Evolutionary conservation across 1,140 invertebrate genomes (phyloP).

Genomic region (Drosophila mojavensis): DNA sequence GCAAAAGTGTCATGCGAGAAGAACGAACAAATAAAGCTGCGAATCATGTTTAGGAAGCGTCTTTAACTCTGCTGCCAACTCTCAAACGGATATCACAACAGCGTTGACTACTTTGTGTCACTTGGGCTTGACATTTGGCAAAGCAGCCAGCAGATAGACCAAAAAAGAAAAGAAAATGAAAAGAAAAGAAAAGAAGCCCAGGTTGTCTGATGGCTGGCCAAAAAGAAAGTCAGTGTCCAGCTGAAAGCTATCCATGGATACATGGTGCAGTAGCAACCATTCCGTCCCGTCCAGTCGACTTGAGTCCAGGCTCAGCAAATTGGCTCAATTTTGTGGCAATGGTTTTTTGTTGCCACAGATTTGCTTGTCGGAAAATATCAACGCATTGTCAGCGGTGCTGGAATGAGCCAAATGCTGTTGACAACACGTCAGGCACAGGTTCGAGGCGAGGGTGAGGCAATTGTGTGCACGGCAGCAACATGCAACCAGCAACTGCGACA

Average conservation of each 20-base stretch:
- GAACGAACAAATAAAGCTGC: slow-evolving; percentile 52
- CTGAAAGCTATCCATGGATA: slow-evolving; percentile 29
- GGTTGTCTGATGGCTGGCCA: neutral
- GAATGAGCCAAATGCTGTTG: slow-evolving; percentile 53
- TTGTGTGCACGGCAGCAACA: slow-evolving; percentile 50
- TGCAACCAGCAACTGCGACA: slow-evolving; percentile 22
- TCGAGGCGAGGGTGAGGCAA: slow-evolving; percentile 22
- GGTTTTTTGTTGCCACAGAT: slow-evolving; percentile 54
- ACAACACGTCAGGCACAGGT: slow-evolving; percentile 55
- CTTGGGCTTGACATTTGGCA: slow-evolving; percentile 37
- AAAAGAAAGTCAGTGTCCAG: slow-evolving; percentile 55
- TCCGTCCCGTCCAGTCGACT: neutral
- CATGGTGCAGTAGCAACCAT: slow-evolving; percentile 16
- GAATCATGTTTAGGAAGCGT: slow-evolving; percentile 21
- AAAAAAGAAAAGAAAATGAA: neutral
- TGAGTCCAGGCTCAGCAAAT: slow-evolving; percentile 60
- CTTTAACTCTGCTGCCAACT: slow-evolving; percentile 25
- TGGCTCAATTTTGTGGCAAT: slow-evolving; percentile 62
- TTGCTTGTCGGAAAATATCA: slow-evolving; percentile 82
- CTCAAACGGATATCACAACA: slow-evolving; percentile 15
- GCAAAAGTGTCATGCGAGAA: slow-evolving; percentile 24
- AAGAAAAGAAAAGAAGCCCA: neutral
- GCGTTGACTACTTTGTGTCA: slow-evolving; percentile 58
- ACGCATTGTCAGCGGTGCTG: slow-evolving; percentile 70
- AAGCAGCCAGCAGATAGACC: slow-evolving; percentile 11